These are phyloP conservation scores for Agriopis leucophaearia DNA, from an alignment of 2,888 invertebrate species.

Conservation along the genomic window DNA sequence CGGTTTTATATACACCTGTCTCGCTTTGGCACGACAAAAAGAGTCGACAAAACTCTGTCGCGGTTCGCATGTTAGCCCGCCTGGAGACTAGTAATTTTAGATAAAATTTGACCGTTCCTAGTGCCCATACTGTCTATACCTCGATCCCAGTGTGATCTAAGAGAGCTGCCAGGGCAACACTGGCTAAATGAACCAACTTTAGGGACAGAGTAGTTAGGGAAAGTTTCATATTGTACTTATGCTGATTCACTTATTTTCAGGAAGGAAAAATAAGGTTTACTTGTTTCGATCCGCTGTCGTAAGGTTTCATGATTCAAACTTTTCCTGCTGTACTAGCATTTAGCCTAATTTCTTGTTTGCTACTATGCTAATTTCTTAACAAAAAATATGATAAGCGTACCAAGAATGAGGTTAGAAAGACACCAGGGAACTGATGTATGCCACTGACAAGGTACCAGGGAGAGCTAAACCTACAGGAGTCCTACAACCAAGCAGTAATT, in stretches of 20 bases:
- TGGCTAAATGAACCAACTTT: conserved; percentile 34
- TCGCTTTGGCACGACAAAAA: too few relatives aligned
- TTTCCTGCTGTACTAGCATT: conserved; percentile 17
- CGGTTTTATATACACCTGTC: too few relatives aligned
- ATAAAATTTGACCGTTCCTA: not conserved
- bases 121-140: conserved; percentile 19
- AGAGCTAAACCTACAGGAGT: too few relatives aligned
- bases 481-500: too few relatives aligned
- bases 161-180: conserved; percentile 32
- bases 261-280: conserved; percentile 18
- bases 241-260: conserved; percentile 33
- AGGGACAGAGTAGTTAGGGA: conserved; percentile 28
- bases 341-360: not conserved
- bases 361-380: not conserved
- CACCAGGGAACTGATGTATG: too few relatives aligned
- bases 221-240: conserved; percentile 35
- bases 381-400: too few relatives aligned
- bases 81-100: too few relatives aligned
- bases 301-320: conserved; percentile 4
- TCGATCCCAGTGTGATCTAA: conserved; percentile 8
- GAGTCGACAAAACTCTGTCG: too few relatives aligned
- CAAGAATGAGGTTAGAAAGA: too few relatives aligned
- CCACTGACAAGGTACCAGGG: too few relatives aligned
- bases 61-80: too few relatives aligned
- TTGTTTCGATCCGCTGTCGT: conserved; percentile 9